These are phyloP conservation scores for Melinopterus prodromus DNA, from an alignment of 2,888 invertebrate genomes.

Conservation along the genomic window DNA sequence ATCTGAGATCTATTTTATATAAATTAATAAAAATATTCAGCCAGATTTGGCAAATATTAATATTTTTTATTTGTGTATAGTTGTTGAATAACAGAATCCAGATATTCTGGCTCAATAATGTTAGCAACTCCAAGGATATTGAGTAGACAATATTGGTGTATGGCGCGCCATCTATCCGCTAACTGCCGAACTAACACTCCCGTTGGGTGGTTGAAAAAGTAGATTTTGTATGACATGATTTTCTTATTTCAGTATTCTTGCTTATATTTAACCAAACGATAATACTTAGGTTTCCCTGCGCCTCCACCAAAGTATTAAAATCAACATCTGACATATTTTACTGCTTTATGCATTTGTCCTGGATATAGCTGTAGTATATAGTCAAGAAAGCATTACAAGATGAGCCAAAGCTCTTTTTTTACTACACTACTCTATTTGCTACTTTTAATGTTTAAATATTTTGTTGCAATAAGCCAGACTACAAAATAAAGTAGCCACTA, in stretches of 20 bases:
- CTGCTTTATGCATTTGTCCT: neutral
- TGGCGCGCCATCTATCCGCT: neutral
- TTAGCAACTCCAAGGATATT: neutral
- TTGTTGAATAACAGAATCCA: too few relatives aligned
- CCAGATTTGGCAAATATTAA: too few relatives aligned
- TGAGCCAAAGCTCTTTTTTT: too few relatives aligned
- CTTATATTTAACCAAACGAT: neutral
- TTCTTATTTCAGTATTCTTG: neutral
- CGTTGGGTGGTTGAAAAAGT: neutral
- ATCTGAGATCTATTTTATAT: too few relatives aligned
- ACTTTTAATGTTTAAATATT: too few relatives aligned
- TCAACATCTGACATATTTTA: neutral
- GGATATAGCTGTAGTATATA: neutral
- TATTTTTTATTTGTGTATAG: too few relatives aligned
- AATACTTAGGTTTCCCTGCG: neutral
- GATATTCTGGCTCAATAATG: too few relatives aligned
- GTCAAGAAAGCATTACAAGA: neutral
- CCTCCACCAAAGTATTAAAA: neutral
- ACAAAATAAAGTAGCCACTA: neutral
- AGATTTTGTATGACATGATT: neutral
- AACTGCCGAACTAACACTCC: neutral
- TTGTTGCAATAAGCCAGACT: too few relatives aligned
- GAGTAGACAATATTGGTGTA: neutral
- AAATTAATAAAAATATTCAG: too few relatives aligned
- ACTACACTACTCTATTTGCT: too few relatives aligned